Evolutionary conservation across 2,888 invertebrate species (phyloP), one percentile per base, ranked within the genome.

Genomic region (Tenthredo distinguenda): DNA sequence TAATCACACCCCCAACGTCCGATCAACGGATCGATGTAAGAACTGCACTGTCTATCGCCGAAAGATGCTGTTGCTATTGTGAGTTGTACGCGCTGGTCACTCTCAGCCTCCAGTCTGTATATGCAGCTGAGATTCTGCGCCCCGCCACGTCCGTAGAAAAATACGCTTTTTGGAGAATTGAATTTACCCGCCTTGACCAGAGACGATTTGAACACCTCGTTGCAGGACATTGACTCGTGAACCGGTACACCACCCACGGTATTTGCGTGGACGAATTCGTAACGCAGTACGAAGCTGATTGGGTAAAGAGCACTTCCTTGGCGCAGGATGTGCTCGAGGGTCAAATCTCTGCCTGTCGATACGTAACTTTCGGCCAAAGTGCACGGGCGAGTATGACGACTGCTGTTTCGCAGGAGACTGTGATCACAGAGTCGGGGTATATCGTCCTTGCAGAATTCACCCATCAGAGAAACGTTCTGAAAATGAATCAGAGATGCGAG

Each of bases 81-180:
- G 87, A 97, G 93, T 91, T 96, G 96, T 85, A 97, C 95, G 90
- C 96, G 94, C 92, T 97, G 96, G 85, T 96, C 95, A 84, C 95
- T 95, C 87, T 95, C 95, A 0, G 96, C 96, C 94, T 97, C 96
- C 91, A 97, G 97, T 91, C 96, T 95, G 90, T 97, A 95, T 87
- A 96, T 95, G 92, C 97, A 97, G 86, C 96, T 96, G 84, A 97
- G 93, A 91, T 97, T 96, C 91, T 96, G 95, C 31, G 96, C 95
- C 1, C 97, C 98, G 18, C 97, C 98, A 89, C 97, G 95, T 1
- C 97, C 97, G 91, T 96, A 98, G 91, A 97, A 96, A 94, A 98
- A 97, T 84, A 97, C 97, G 89, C 97, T 97, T 89, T 96, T 95
- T 9, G 97, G 97, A 43, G 97, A 97, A 91, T 96, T 95, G 92